phyloP scores from a whole-genome alignment of 2,113 vertebrate species.

The Corapipo altera region DNA sequence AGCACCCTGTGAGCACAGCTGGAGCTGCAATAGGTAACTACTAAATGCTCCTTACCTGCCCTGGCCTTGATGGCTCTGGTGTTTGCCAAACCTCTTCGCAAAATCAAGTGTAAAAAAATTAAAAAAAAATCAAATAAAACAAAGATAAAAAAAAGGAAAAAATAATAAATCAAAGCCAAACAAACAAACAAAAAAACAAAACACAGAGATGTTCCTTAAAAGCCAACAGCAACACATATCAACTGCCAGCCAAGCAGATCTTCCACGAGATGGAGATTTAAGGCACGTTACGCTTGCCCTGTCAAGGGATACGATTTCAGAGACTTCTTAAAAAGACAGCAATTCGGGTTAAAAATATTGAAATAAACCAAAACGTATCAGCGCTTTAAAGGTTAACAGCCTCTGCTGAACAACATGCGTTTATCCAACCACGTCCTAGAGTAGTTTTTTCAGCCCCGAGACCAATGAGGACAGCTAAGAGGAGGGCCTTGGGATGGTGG shows the following conservation, averaged over 20 bases:
- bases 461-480: slow-evolving; percentile 82
- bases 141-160: not conserved
- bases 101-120: not conserved
- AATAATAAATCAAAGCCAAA: not conserved
- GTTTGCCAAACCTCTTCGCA: slow-evolving; percentile 32
- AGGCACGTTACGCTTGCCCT: not conserved
- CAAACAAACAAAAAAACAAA: not conserved
- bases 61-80: not conserved
- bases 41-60: slow-evolving; percentile 56
- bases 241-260: not conserved
- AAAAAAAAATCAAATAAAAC: not conserved
- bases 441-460: slow-evolving; percentile 58
- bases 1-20: not conserved
- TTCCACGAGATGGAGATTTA: slow-evolving; percentile 24
- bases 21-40: not conserved
- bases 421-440: slow-evolving; percentile 71
- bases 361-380: slow-evolving; percentile 42
- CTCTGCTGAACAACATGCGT: slow-evolving; percentile 68
- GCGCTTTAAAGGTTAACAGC: slow-evolving; percentile 73
- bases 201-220: not conserved
- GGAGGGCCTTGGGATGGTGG: slow-evolving; percentile 83
- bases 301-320: slow-evolving; percentile 18
- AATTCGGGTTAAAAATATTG: not conserved
- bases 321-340: slow-evolving; percentile 51
- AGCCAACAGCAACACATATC: not conserved